Evolutionary conservation across 2,888 invertebrate species (phyloP), one percentile per base, ranked within the genome.

Genomic region (Campoplex capitator): DNA sequence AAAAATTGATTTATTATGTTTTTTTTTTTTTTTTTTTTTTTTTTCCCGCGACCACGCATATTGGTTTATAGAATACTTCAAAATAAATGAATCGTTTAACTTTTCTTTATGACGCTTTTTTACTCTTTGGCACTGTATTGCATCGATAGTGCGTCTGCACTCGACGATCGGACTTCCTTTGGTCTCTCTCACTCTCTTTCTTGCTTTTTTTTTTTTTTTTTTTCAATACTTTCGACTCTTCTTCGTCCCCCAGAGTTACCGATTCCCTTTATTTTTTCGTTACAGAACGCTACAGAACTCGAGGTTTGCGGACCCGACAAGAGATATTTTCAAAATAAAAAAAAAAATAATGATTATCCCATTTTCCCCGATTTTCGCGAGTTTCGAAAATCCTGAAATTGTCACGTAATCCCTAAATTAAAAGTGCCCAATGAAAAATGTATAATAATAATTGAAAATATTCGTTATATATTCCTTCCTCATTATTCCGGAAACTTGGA

Each of bases 141-240:
- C 81, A 86, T 81, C 84, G 81, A 84, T 82, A 71, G 74, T 87
- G 81, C 84, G 70, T 78, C 68, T 82, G 82, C 82, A 84, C 84
- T 82, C 87, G 84, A 87, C 84, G 77, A 84, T 87, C 86, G 86
- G 78, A 84, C 86, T 87, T 82, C 62, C 83, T 75, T 54, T 80
- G 71, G 70, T 82, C 82, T 80, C 82, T 85, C 82, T 85, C 76
- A 62, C 28, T 51, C 48, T n/a, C 48, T 58, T 70, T 45, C 45
- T 45, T 45, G 6, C 35, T 45, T 45, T 45, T 23, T 23, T 23
- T 23, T 23, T 23, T 23, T 23, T 23, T 23, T 23, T 23, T 23
- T 23, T 11, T 9, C 35, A 9, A 8, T 78, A 42, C 51, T 23
- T 7, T 35, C n/a, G 32, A 18, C 48, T 18, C 2, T 62, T 35